These are phyloP conservation scores for Tolypeutes matacus DNA, from an alignment of 2,797 vertebrate species.

Conservation along the genomic window DNA sequence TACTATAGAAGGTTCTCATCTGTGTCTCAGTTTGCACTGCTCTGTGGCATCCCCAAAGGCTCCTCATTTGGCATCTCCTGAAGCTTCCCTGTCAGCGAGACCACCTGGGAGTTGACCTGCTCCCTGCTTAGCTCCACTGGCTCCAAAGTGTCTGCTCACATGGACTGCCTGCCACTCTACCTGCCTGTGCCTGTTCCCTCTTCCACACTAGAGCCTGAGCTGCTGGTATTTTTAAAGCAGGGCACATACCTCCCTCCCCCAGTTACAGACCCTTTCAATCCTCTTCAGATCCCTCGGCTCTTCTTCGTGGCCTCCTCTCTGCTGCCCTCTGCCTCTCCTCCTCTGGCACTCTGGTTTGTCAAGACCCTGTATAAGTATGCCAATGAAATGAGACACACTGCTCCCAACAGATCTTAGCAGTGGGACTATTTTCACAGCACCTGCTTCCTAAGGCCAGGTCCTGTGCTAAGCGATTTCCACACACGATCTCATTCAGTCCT, in stretches of 20 bases:
- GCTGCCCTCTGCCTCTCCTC: not conserved
- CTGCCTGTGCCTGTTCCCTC: too few species aligned
- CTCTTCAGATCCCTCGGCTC: not conserved
- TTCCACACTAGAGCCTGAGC: not conserved
- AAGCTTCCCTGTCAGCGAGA: not conserved
- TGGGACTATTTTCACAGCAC: not conserved
- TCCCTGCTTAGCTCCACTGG: not conserved
- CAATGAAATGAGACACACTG: not conserved
- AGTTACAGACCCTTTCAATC: not conserved
- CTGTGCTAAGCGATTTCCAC: not conserved
- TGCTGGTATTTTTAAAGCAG: not conserved
- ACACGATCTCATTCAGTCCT: not conserved
- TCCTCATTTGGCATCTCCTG: fast-evolving
- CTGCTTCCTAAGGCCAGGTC: not conserved
- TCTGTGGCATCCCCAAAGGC: not conserved
- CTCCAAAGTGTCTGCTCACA: not conserved
- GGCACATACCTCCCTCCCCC: not conserved
- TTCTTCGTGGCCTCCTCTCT: not conserved
- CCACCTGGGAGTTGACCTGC: fast-evolving
- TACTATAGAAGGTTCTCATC: too few species aligned
- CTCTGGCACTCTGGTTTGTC: not conserved
- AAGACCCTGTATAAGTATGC: not conserved
- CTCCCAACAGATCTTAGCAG: not conserved
- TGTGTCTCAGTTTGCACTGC: too few species aligned
- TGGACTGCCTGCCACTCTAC: not conserved